Conservation (phyloP, 2,888 invertebrate genomes). For the Drosophila gaucha region DNA sequence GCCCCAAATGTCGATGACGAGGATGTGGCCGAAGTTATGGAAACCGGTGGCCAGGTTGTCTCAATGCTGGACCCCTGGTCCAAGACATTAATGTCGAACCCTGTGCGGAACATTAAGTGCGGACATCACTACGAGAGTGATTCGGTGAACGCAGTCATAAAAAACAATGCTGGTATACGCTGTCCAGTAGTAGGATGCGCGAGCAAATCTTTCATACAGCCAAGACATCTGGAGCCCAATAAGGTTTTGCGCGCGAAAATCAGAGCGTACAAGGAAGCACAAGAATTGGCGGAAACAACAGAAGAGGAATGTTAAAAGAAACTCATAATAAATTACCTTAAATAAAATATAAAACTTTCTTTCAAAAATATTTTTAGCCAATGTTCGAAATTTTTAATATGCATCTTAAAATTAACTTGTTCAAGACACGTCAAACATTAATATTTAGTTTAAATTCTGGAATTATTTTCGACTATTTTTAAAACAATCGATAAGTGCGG, state of each 20-base stretch:
- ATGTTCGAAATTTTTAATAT: neutral
- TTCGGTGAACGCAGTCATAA: slow-evolving; percentile 22
- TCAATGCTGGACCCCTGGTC: slow-evolving; percentile 59
- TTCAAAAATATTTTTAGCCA: neutral
- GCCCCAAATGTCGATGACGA: neutral
- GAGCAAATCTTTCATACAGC: slow-evolving; percentile 27
- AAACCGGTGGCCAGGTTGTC: neutral
- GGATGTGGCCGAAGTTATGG: slow-evolving; percentile 6
- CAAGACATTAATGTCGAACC: slow-evolving; percentile 39
- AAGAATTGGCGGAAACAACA: neutral
- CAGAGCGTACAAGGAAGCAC: slow-evolving; percentile 1
- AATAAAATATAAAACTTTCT: too few species aligned
- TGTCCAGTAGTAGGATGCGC: slow-evolving; percentile 57
- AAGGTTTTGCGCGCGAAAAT: slow-evolving; percentile 10
- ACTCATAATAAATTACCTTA: neutral
- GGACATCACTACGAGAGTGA: slow-evolving; percentile 52
- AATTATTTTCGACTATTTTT: neutral
- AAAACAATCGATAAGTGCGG: slow-evolving; percentile 2
- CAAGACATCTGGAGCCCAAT: slow-evolving; percentile 27
- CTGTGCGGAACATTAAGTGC: slow-evolving; percentile 45
- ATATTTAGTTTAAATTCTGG: too few species aligned
- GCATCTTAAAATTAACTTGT: too few species aligned
- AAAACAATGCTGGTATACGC: slow-evolving; percentile 4
- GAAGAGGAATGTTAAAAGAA: slow-evolving; percentile 14
- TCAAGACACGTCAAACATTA: too few species aligned